phyloP scores from a whole-genome alignment of 2,888 invertebrate genomes.

The Eretmocerus hayati region DNA sequence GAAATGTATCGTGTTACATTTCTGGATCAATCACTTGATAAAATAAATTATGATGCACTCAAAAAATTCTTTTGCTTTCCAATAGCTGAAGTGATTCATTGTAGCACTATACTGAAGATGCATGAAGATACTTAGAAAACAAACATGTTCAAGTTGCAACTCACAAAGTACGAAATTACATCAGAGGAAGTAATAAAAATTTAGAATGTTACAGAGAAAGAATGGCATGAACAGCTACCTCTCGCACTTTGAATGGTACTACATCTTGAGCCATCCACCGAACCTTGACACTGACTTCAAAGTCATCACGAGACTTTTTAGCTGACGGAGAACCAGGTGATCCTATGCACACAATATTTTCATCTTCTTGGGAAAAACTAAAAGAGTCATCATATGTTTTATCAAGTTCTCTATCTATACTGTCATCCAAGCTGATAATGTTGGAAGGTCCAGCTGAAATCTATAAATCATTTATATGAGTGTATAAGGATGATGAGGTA shows the following conservation, averaged over 20 bases:
- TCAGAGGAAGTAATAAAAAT: not conserved
- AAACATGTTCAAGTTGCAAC: not conserved
- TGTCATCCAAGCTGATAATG: conserved; percentile 2
- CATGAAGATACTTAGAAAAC: too few species aligned
- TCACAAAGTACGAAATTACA: not conserved
- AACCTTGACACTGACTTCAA: conserved; percentile 33
- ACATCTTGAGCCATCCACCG: conserved; percentile 35
- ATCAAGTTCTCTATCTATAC: conserved; percentile 12
- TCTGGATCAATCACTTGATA: not conserved
- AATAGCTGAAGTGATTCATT: not conserved
- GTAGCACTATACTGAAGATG: too few species aligned
- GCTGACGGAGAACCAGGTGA: too few species aligned
- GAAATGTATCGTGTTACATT: not conserved
- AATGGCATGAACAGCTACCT: conserved; percentile 9
- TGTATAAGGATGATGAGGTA: too few species aligned
- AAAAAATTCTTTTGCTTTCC: not conserved
- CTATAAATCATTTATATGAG: too few species aligned
- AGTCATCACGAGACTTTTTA: conserved; percentile 26
- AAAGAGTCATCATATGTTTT: conserved; percentile 9
- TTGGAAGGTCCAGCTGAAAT: too few species aligned
- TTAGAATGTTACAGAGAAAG: not conserved
- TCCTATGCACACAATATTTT: conserved; percentile 18
- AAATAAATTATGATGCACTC: not conserved
- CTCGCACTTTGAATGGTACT: conserved; percentile 29
- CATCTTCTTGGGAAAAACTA: conserved; percentile 10